These are phyloP conservation scores for Aphelinus atriplicis DNA, from an alignment of 1,140 invertebrate genomes.

Conservation along the genomic window DNA sequence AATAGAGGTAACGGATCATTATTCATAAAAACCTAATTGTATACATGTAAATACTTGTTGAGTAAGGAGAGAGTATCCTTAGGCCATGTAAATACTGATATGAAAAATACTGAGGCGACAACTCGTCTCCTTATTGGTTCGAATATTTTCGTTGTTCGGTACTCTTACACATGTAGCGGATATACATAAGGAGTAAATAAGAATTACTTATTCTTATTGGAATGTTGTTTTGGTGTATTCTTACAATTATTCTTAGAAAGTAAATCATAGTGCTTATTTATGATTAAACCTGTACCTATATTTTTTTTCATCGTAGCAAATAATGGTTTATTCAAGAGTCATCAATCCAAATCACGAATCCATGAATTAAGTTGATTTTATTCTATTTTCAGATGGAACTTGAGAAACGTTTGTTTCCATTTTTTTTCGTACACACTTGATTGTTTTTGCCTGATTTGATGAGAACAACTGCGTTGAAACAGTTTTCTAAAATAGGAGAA, in stretches of 20 bases:
- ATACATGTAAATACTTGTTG: not conserved
- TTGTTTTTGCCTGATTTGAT: too few relatives aligned
- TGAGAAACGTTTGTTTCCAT: too few relatives aligned
- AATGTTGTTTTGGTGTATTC: constrained; percentile 31
- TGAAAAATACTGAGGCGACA: constrained; percentile 63
- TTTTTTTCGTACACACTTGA: too few relatives aligned
- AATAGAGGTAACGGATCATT: constrained; percentile 25
- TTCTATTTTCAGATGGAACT: too few relatives aligned
- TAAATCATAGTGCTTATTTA: constrained; percentile 1
- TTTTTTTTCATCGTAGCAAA: too few relatives aligned
- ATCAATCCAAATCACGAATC: too few relatives aligned
- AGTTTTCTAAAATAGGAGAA: too few relatives aligned
- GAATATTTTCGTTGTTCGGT: constrained; percentile 14
- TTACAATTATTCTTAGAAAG: constrained; percentile 11
- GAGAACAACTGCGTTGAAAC: too few relatives aligned
- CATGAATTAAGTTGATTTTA: too few relatives aligned
- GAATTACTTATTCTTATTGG: constrained; percentile 16
- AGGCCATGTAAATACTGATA: constrained; percentile 62
- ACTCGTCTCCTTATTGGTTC: constrained; percentile 20
- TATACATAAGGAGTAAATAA: not conserved
- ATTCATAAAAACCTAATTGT: constrained; percentile 2
- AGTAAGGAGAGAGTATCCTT: constrained; percentile 34
- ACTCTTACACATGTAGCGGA: not conserved
- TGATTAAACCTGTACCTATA: too few relatives aligned
- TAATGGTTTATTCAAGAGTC: too few relatives aligned